Percentiles rank a stretch among this genome's conserved stretches.
Conservation (phyloP, 2,113 vertebrate genomes). For the Spilogale gracilis region DNA sequence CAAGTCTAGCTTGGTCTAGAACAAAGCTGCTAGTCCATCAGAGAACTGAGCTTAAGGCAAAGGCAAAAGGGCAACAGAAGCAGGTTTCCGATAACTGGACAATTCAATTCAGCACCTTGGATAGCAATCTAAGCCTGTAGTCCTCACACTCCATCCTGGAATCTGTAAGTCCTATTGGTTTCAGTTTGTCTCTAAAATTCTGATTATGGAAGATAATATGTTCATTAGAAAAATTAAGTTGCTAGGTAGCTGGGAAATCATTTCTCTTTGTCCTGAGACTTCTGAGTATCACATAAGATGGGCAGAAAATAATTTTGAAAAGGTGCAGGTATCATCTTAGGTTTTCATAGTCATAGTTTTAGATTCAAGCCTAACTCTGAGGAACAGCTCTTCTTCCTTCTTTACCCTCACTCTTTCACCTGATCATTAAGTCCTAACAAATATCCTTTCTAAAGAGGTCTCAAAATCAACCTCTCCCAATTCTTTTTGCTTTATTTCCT, state of each 20-base stretch:
- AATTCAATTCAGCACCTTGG: constrained; percentile 78
- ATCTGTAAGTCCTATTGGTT: background rate
- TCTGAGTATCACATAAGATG: background rate
- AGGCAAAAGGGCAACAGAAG: background rate
- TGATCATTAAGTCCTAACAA: background rate
- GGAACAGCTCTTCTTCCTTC: background rate
- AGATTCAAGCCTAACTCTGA: background rate
- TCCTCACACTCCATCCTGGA: background rate
- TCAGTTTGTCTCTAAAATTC: background rate
- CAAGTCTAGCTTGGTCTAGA: background rate
- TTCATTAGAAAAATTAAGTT: background rate
- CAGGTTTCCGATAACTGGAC: background rate
- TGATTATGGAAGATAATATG: background rate
- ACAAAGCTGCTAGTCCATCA: background rate
- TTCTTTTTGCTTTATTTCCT: background rate
- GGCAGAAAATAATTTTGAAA: constrained; percentile 13
- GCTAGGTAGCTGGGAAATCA: background rate
- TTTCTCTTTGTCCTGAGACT: background rate
- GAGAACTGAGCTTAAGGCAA: background rate
- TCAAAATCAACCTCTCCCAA: background rate
- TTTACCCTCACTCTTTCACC: background rate
- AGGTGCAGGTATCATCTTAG: background rate
- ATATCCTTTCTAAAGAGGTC: background rate
- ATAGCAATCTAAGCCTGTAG: constrained; percentile 7
- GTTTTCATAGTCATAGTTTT: background rate